phyloP scores from a whole-genome alignment of 2,888 invertebrate species.

The Pomacea canaliculata region DNA sequence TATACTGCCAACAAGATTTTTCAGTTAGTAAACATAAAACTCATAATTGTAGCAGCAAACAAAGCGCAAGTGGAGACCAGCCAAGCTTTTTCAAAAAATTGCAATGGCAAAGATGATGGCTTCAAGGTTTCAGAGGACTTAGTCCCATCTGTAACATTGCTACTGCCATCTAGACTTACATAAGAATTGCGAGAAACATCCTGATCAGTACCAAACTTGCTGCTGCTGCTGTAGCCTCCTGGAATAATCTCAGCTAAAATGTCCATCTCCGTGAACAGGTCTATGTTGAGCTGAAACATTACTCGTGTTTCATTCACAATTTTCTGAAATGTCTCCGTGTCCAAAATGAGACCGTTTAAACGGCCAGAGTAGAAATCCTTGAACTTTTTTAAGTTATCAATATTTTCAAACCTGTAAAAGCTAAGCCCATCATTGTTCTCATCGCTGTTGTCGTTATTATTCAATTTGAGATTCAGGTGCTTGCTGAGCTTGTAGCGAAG shows the following conservation, averaged over 20 bases:
- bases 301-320: not conserved
- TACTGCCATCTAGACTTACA: not conserved
- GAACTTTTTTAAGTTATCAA: not conserved
- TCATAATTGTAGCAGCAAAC: not conserved
- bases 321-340: not conserved
- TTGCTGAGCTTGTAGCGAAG: constrained; percentile 19
- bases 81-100: not conserved
- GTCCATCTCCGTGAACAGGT: constrained; percentile 1
- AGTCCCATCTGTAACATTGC: too few species aligned
- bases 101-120: not conserved
- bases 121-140: not conserved
- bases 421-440: not conserved
- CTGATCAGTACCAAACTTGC: not conserved
- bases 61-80: not conserved
- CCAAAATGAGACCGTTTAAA: not conserved
- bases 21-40: too few species aligned
- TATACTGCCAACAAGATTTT: too few species aligned
- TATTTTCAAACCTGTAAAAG: not conserved
- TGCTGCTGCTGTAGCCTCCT: not conserved
- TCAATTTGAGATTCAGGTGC: not conserved
- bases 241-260: constrained; percentile 1
- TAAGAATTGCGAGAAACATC: too few species aligned
- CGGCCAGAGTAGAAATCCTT: not conserved
- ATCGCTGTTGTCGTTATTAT: not conserved
- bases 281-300: not conserved